Base-by-base conservation (phyloP, 2,888 invertebrate species). In the Drosophila prostipennis region DNA sequence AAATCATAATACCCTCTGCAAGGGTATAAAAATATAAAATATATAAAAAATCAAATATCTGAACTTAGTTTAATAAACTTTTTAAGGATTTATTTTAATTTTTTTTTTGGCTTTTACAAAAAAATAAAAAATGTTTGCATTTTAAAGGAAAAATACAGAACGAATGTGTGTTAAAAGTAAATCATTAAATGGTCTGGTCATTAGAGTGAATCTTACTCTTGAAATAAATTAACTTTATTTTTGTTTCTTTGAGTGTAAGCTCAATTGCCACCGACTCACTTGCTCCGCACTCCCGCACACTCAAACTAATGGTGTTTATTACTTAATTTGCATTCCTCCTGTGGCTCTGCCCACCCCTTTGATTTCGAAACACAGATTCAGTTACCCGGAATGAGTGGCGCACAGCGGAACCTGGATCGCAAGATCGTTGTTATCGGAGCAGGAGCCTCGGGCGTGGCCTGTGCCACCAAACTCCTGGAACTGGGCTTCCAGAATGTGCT, bases 401-500 rank as follows among this genome's bases (percentile, higher is more conserved):
- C 76, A 45, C 72, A 82, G 48, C 72, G 68, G 56, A 68, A 68
- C 34, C 54, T 68, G 45, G 78, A 87, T 57, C 67, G 73, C 26
- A 91, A 90, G 77, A 91, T 92, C 57, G 86, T 92, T 2, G 79
- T 92, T 23, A 80, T 92, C 43, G 92, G 92, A 11, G 91, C 92
- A 13, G 92, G 92, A 26, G 90, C 91, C 29, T 89, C 92, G 29
- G 92, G 92, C 6, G 91, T 92, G 48, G 92, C 92, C n/a, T 92
- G 92, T 10, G 92, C 91, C 19, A 90, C 92, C 32, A 91, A 91
- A 69, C 87, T 94, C 4, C 70, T 92, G 19, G 91, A 92, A 45
- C 90, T 90, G 58, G 93, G 93, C 19, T 90, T 93, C 58, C 89
- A 90, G 45, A 91, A 93, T 79, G 93, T 95, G 4, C 81, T 94